A percentile compares a stretch with the other conserved stretches of the same genome.
Evolutionary conservation across 2,113 vertebrate species (phyloP).

Genomic region (Pluvialis apricaria): DNA sequence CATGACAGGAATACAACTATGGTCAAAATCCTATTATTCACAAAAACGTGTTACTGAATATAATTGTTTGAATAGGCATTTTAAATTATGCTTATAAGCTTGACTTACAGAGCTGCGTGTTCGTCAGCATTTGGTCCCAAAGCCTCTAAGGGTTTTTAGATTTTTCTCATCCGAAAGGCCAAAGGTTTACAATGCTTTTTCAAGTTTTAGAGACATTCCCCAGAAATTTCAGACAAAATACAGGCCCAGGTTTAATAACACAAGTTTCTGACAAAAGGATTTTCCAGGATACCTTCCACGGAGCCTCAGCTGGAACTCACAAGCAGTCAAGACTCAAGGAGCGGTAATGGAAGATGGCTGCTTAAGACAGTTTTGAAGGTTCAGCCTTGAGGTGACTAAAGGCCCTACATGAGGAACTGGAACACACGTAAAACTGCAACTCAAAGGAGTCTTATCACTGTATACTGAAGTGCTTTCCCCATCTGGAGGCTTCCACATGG

Average conservation of each 20-base stretch:
- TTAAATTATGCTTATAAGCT: background rate
- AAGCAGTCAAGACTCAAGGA: background rate
- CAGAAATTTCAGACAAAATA: background rate
- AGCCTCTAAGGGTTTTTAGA: background rate
- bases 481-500: background rate
- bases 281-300: background rate
- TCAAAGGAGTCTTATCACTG: background rate
- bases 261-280: background rate
- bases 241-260: background rate
- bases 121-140: background rate
- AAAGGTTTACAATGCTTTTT: background rate
- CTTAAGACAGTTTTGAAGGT: background rate
- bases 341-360: background rate
- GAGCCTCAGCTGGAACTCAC: background rate
- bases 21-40: background rate
- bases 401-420: background rate
- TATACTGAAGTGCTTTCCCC: background rate
- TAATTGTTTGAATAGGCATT: background rate
- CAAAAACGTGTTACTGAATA: background rate
- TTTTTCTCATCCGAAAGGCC: background rate
- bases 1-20: background rate
- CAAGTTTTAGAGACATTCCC: background rate
- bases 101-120: background rate
- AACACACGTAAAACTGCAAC: background rate
- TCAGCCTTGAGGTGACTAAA: background rate